Conservation (phyloP, 2,113 vertebrate genomes). For the Psophia crepitans region DNA sequence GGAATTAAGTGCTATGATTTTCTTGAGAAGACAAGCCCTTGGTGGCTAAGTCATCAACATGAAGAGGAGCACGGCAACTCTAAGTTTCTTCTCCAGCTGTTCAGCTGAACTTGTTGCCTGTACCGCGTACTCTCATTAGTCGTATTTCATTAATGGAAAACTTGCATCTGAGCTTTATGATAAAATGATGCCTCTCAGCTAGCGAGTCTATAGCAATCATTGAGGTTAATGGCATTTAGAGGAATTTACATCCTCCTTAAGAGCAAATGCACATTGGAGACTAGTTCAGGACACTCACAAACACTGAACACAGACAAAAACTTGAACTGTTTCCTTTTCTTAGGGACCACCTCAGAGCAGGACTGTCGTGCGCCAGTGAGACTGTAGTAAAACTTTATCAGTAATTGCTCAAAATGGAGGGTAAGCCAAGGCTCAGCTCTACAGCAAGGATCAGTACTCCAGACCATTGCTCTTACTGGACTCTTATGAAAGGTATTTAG, state of each 20-base stretch:
- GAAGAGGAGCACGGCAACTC: background rate
- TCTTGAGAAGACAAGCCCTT: background rate
- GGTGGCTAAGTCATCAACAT: background rate
- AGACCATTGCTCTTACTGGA: background rate
- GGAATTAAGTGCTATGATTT: background rate
- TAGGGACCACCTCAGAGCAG: background rate
- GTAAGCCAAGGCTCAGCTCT: background rate
- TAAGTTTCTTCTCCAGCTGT: background rate
- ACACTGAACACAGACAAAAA: background rate
- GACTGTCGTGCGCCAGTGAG: accelerated
- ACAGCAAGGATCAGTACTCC: background rate
- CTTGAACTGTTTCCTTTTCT: background rate
- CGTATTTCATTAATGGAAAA: background rate
- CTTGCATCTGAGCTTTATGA: background rate
- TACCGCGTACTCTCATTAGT: background rate
- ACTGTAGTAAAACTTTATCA: background rate
- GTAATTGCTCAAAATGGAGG: background rate
- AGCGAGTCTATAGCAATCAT: background rate
- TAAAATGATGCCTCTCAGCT: background rate
- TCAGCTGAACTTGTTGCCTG: background rate
- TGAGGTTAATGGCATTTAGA: background rate
- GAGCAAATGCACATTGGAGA: background rate
- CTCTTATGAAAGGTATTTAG: background rate
- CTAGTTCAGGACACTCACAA: background rate
- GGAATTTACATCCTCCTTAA: background rate